Base-by-base conservation (phyloP, 2,888 invertebrate species). In the Hyposoter didymator region DNA sequence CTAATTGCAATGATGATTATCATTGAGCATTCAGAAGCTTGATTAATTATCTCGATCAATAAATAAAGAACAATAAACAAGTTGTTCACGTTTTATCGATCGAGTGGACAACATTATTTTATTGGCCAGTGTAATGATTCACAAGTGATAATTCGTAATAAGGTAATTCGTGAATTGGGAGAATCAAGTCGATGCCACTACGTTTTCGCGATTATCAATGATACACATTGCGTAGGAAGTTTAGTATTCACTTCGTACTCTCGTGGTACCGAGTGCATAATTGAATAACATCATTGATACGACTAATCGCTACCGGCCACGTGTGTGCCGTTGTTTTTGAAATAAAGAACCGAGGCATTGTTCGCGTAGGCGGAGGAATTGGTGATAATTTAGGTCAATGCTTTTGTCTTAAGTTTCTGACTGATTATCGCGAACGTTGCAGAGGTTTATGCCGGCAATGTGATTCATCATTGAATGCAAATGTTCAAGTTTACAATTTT, bases 281-380 rank as follows among this genome's bases (percentile, higher is more conserved):
- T 73, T 69, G 64, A 82, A 82, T 70, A 82, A 74, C 67, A 75
- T 59, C 78, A 69, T 85, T 52, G 75, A 85, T 85, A 55, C 17
- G 22, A 47, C 43, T 45, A 43, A 35, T 32, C 35, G 59, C 35
- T 19, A 2, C 28, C 22, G 43, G 59, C 19, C 49, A 55, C 43
- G 35, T 43, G 43, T 22, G 39, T 3, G 59, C 12, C 4, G 59
- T 28, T 59, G 22, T 43, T 32, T 22, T 59, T 22, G 22, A 47
- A 74, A 62, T 0, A 10, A 62, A 12, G 19, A 43, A 17, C 14
- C n/a, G 28, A 14, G 4, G 28, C 19, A 35, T 59, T 43, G 14
- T 73, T 35, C 1, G 28, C n/a, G n/a, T 17, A 45, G 22, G 8
- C 22, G n/a, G 10, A 35, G n/a, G 32, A 64, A 35, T 14, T n/a